Evolutionary conservation across 2,888 invertebrate genomes (phyloP), one percentile per base, ranked within the genome.

Genomic region (Apodemia zela): DNA sequence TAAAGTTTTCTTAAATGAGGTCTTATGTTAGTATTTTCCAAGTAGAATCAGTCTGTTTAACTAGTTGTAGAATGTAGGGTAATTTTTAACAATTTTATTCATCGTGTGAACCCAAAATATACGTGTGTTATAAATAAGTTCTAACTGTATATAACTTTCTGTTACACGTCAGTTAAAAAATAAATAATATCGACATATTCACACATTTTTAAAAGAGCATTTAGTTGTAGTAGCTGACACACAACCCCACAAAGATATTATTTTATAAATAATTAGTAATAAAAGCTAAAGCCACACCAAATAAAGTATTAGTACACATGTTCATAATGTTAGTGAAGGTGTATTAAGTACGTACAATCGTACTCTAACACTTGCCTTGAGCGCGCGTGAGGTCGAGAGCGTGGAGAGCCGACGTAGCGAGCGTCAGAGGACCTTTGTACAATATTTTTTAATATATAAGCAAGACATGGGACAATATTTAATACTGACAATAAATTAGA

Each of bases 321-420:
- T 15, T 25, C 18, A 54, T 18, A 49, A 25, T 25, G 25, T 5
- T 25, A 54, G 18, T 54, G 54, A 54, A 25, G 15, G 15, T 42
- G 38, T 42, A 42, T 42, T 38, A 13, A 11, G 21, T 21, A 21
- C 8, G 21, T 18, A 11, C 5, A 11, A 21, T 51, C 51, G 18
- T 51, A 5, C 18, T 10, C 54, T 54, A 54, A 21, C 54, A 89
- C 89, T 87, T 89, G 87, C 89, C 87, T 89, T 87, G 86, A 75
- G 89, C 87, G 87, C 86, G 87, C 82, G 87, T 89, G 67, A 88
- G 84, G 82, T 87, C 89, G 77, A 87, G 82, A 68, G 91, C 89
- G 82, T 90, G 88, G 68, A 91, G 87, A 69, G 92, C 90, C 77
- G 91, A 87, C 78, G 91, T 89, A 73, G 88, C 89, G 74, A 89